These are phyloP conservation scores for Celastrina argiolus DNA, from an alignment of 2,888 invertebrate species.

Conservation along the genomic window DNA sequence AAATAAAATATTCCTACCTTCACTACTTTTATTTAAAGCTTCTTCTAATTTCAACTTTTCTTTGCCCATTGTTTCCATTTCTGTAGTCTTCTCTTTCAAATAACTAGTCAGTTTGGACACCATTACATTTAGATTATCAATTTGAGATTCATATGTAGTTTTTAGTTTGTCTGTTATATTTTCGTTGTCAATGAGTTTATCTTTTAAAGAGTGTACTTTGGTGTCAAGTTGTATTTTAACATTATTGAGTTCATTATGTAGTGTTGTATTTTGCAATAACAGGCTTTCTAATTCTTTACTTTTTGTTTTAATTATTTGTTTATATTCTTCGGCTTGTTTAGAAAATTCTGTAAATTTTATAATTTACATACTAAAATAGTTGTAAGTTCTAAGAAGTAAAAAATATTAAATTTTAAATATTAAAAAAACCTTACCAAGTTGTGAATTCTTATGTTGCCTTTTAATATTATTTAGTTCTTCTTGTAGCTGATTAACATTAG, in stretches of 20 bases:
- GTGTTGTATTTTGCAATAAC: conserved; percentile 47
- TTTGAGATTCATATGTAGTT: conserved; percentile 53
- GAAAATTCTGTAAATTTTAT: conserved; percentile 44
- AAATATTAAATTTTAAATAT: too few species aligned
- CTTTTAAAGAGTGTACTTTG: conserved; percentile 56
- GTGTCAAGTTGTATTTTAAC: conserved; percentile 52
- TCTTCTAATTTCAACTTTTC: conserved; percentile 48
- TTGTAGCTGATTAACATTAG: conserved; percentile 38
- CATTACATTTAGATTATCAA: conserved; percentile 56
- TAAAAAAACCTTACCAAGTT: conserved; percentile 43
- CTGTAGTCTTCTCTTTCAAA: conserved; percentile 53
- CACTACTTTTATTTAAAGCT: conserved; percentile 41
- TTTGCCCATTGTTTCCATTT: conserved; percentile 45
- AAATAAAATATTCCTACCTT: conserved; percentile 39
- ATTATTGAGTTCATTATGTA: conserved; percentile 48
- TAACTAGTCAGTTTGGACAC: conserved; percentile 51
- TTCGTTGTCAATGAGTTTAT: conserved; percentile 54
- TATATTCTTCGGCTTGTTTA: conserved; percentile 42
- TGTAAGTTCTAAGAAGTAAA: not conserved
- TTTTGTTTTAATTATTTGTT: conserved; percentile 41
- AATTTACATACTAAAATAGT: not conserved
- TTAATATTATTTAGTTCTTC: conserved; percentile 42
- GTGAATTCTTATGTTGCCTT: conserved; percentile 40
- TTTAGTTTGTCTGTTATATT: conserved; percentile 54
- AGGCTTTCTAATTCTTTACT: conserved; percentile 43